A percentile compares a stretch with the other conserved stretches of the same genome.
phyloP scores from a whole-genome alignment of 2,113 vertebrate species.

The Sturnus vulgaris region DNA sequence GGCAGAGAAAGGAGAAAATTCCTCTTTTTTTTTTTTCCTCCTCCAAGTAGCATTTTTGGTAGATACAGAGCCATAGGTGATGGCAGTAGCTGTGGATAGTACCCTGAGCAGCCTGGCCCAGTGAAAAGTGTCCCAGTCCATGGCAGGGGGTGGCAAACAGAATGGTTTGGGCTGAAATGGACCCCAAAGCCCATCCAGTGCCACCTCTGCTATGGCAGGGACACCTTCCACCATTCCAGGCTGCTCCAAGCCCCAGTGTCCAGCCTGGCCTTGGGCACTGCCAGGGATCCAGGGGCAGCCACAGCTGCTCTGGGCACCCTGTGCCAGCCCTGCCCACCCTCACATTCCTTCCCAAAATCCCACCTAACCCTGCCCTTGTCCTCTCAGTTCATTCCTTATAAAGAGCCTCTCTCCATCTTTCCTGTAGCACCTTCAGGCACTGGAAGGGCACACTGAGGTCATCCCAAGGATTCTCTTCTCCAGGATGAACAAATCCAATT shows the following conservation, averaged over 20 bases:
- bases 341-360: neutral
- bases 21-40: neutral
- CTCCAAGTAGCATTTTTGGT: neutral
- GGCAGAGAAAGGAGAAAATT: neutral
- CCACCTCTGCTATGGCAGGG: neutral
- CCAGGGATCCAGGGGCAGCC: neutral
- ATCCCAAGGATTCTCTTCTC: neutral
- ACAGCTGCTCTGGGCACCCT: neutral
- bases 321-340: neutral
- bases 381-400: neutral
- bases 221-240: rapidly evolving
- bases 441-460: neutral
- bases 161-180: neutral
- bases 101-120: neutral
- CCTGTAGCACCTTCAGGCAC: neutral
- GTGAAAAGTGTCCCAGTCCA: neutral
- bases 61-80: rapidly evolving
- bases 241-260: neutral
- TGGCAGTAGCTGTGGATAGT: no score
- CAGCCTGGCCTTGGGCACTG: neutral
- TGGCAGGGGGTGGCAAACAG: neutral
- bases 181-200: neutral
- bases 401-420: neutral
- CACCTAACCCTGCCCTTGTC: neutral
- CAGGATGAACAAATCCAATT: neutral